Conservation (phyloP, 2,113 vertebrate genomes). For the Probosciger aterrimus region DNA sequence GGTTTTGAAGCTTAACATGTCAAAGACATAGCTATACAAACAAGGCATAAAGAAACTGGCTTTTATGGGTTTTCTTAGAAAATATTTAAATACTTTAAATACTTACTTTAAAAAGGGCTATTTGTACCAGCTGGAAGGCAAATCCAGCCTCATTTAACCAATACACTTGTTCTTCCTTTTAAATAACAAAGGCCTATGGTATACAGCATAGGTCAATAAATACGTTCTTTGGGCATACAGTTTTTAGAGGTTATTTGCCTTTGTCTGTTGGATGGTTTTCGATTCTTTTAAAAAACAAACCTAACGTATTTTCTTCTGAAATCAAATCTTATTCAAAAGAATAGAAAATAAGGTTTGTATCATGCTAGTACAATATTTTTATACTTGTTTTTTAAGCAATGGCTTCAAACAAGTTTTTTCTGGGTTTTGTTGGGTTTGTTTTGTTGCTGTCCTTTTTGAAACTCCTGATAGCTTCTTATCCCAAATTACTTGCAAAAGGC, state of each 20-base stretch:
- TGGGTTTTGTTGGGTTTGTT: not conserved
- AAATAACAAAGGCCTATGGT: slow-evolving; percentile 43
- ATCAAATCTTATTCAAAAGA: not conserved
- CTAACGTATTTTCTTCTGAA: slow-evolving; percentile 4
- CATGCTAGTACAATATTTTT: slow-evolving; percentile 8
- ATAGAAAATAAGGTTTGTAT: slow-evolving; percentile 32
- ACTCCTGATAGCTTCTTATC: slow-evolving; percentile 74
- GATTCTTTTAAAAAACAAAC: slow-evolving; percentile 10
- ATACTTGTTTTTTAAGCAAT: slow-evolving; percentile 34
- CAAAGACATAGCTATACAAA: not conserved
- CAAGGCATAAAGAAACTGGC: slow-evolving; percentile 24
- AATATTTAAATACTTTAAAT: slow-evolving; percentile 30
- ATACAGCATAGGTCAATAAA: slow-evolving; percentile 63
- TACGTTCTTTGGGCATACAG: slow-evolving; percentile 65
- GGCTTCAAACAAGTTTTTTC: slow-evolving; percentile 53
- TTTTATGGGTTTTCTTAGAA: not conserved
- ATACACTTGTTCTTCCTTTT: not conserved
- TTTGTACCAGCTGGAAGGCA: slow-evolving; percentile 27
- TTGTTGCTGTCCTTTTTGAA: slow-evolving; percentile 11
- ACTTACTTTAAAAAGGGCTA: slow-evolving; percentile 57
- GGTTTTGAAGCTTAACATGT: not conserved
- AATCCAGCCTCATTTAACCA: slow-evolving; percentile 41
- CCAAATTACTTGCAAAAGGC: slow-evolving; percentile 78
- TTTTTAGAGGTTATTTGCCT: slow-evolving; percentile 52
- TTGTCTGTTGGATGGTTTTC: slow-evolving; percentile 21